Percentiles rank a stretch among this genome's conserved stretches.
Conservation (phyloP, 2,888 invertebrate genomes). For the Scaeva pyrastri region DNA sequence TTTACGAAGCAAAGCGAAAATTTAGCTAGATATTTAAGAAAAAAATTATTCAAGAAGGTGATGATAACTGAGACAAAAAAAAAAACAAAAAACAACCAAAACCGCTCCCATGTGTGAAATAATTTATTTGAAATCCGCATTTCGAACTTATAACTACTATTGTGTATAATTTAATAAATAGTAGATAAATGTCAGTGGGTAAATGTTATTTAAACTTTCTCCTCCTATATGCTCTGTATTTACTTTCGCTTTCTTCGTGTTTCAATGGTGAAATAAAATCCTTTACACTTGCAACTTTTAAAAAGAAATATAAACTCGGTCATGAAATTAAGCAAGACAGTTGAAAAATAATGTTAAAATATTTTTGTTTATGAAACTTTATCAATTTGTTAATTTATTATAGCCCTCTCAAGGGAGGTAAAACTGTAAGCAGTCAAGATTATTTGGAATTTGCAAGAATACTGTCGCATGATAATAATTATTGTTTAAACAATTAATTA, state of each 20-base stretch:
- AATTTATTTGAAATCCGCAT: constrained; percentile 41
- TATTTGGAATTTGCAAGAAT: constrained; percentile 36
- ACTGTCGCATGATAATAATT: no score
- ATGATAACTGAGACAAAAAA: constrained; percentile 33
- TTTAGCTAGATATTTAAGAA: constrained; percentile 54
- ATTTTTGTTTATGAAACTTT: constrained; percentile 29
- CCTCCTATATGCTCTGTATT: not conserved
- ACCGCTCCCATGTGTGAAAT: constrained; percentile 45
- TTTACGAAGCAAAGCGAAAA: constrained; percentile 66
- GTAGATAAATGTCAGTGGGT: constrained; percentile 46
- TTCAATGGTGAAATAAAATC: constrained; percentile 10
- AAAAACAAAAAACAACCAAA: constrained; percentile 16
- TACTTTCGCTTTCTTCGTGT: constrained; percentile 9
- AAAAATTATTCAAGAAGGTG: constrained; percentile 48
- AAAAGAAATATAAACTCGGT: constrained; percentile 42
- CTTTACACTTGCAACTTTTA: constrained; percentile 12
- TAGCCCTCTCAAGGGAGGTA: not conserved
- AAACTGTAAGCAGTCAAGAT: constrained; percentile 13
- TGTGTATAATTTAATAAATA: constrained; percentile 18
- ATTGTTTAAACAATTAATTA: constrained; percentile 17
- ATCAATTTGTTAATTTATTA: constrained; percentile 20
- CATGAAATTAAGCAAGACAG: constrained; percentile 25
- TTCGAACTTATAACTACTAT: constrained; percentile 15
- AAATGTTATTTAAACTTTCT: constrained; percentile 27
- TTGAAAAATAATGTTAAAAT: constrained; percentile 21